These are phyloP conservation scores for Geophilus truncorum DNA, from an alignment of 2,888 invertebrate species.

Conservation along the genomic window DNA sequence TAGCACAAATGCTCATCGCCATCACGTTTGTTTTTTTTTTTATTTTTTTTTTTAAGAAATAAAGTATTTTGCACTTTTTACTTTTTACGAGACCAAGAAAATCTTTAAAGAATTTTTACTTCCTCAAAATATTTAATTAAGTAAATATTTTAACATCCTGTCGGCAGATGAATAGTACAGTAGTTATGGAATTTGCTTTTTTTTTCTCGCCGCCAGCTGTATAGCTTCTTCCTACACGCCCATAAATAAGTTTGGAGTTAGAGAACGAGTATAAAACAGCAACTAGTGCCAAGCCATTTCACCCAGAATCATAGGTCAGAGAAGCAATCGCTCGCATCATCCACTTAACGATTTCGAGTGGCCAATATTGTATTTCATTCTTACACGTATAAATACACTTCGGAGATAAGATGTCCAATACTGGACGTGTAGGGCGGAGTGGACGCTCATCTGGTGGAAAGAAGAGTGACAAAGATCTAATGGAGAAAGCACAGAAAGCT, in stretches of 20 bases:
- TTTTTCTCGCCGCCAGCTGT: conserved; percentile 7
- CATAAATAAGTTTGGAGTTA: neutral
- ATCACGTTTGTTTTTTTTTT: neutral
- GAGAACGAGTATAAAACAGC: neutral
- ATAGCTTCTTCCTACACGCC: neutral
- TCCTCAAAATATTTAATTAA: neutral
- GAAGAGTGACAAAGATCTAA: neutral
- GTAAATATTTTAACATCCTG: neutral
- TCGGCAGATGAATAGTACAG: neutral
- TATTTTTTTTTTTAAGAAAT: neutral
- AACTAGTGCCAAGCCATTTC: neutral
- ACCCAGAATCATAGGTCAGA: neutral
- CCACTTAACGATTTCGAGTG: no score
- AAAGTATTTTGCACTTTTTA: neutral
- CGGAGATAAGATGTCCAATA: neutral
- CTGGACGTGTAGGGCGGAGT: neutral
- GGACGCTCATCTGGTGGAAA: neutral
- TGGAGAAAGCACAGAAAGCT: neutral
- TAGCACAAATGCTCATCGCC: no score
- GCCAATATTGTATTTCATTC: neutral
- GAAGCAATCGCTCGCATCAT: neutral
- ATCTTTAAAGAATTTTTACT: no score
- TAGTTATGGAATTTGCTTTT: neutral
- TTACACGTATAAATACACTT: neutral
- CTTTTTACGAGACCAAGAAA: no score